Evolutionary conservation across 2,888 invertebrate species (phyloP).

Genomic region (Bibio marci): DNA sequence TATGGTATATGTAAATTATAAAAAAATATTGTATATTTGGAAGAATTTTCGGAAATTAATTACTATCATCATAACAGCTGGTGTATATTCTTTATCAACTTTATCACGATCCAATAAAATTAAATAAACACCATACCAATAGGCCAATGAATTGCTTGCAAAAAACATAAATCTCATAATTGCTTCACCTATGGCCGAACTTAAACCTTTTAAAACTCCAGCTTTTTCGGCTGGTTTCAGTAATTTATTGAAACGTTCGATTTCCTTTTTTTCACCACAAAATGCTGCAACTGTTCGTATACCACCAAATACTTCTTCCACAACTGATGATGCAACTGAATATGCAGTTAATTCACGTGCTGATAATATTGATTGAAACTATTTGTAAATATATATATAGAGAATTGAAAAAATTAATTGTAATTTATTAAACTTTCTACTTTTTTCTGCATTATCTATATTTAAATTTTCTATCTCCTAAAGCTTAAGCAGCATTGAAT

Average conservation of each 20-base stretch:
- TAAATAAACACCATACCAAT: conserved; percentile 66
- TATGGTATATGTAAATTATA: no score
- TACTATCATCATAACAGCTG: conserved; percentile 26
- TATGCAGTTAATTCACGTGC: conserved; percentile 1
- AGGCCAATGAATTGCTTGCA: conserved; percentile 55
- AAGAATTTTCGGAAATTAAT: no score
- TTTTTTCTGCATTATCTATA: no score
- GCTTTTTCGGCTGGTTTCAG: conserved; percentile 44
- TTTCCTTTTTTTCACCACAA: conserved; percentile 59
- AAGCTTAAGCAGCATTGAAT: no score
- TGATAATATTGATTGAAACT: conserved; percentile 2
- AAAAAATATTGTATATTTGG: no score
- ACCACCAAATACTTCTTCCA: conserved; percentile 53
- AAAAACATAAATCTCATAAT: conserved; percentile 59
- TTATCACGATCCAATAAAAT: conserved; percentile 46
- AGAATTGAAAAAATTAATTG: not conserved
- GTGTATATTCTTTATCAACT: conserved; percentile 43
- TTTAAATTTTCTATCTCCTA: no score
- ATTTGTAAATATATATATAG: not conserved
- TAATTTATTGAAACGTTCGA: conserved; percentile 38
- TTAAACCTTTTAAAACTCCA: conserved; percentile 45
- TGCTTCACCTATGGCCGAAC: conserved; percentile 51
- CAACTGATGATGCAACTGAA: not conserved
- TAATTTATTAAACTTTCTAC: no score
- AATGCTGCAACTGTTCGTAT: conserved; percentile 65